These are phyloP conservation scores for Gastracanthus pulcherrimus DNA, from an alignment of 2,888 invertebrate species.

Conservation along the genomic window DNA sequence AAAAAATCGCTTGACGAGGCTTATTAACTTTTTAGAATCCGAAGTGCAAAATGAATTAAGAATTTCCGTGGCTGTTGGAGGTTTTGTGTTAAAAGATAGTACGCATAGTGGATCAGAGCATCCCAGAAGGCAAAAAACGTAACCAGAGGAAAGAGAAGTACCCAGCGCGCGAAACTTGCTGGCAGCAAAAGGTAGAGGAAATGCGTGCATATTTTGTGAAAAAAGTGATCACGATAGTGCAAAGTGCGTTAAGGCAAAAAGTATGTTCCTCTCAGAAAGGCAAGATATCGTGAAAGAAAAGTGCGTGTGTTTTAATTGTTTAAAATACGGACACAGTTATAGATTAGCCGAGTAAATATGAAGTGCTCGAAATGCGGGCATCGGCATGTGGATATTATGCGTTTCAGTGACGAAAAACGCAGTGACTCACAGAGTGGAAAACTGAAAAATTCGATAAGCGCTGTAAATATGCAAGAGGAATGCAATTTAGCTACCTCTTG, in stretches of 20 bases:
- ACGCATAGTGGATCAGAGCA: not conserved
- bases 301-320: slow-evolving; percentile 62
- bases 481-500: not conserved
- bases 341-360: not conserved
- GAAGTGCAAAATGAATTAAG: no score
- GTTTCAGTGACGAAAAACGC: slow-evolving; percentile 44
- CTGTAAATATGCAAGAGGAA: no score
- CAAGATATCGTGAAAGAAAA: slow-evolving; percentile 55
- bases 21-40: slow-evolving; percentile 55
- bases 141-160: not conserved
- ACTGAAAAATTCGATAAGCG: not conserved
- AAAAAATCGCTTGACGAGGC: no score
- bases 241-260: no score
- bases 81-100: not conserved
- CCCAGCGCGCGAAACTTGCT: not conserved
- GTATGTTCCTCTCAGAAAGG: no score
- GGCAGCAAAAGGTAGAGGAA: not conserved
- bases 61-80: not conserved
- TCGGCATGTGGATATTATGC: slow-evolving; percentile 61
- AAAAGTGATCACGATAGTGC: no score
- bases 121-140: not conserved
- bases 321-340: slow-evolving; percentile 59
- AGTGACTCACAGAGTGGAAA: not conserved
- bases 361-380: slow-evolving; percentile 60
- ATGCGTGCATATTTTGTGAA: no score